Conservation (phyloP, 2,797 vertebrate genomes). For the Meriones psammophilus region DNA sequence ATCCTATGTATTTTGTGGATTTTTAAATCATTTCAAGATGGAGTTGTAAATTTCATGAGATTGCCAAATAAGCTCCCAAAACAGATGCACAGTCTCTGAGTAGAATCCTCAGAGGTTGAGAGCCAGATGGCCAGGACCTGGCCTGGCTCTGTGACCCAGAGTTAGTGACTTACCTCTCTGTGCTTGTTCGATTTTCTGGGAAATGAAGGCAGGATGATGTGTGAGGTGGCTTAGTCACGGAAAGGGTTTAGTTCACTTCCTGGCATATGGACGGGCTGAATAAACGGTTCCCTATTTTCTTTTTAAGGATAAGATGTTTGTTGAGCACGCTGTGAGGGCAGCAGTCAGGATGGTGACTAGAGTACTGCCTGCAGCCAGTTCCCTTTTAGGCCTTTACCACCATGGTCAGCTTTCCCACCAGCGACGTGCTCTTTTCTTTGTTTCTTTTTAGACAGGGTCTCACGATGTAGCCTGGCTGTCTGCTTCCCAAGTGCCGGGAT, state of each 20-base stretch:
- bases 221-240: neutral
- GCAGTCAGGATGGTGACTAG: too few species aligned
- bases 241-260: neutral
- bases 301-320: neutral
- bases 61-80: neutral
- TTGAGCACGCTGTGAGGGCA: neutral
- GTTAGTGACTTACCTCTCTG: neutral
- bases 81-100: neutral
- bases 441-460: neutral
- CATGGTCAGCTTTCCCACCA: neutral
- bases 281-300: neutral
- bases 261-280: neutral
- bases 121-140: neutral
- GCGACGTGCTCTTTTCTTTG: neutral
- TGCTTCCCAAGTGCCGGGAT: neutral
- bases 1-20: neutral
- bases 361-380: neutral
- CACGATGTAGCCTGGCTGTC: neutral
- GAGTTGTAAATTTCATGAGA: neutral
- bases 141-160: neutral
- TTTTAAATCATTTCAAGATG: neutral
- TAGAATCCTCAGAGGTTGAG: neutral
- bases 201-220: neutral
- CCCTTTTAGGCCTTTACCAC: neutral
- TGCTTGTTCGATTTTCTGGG: slow-evolving; percentile 31